Conservation (phyloP, 2,797 vertebrate species). For the Pangasius krempfi region DNA sequence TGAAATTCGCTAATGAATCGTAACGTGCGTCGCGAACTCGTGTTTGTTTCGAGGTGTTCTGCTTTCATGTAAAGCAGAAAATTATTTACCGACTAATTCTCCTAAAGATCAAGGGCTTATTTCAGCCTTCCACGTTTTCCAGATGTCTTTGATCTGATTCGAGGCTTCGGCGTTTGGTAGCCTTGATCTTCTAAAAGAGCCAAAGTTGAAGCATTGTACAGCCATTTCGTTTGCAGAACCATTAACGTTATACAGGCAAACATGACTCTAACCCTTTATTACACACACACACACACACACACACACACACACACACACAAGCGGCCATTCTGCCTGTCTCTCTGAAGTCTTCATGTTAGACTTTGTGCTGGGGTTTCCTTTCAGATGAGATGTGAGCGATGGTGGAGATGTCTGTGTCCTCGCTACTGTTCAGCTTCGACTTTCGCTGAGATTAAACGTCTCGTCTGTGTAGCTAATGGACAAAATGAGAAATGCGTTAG, state of each 20-base stretch:
- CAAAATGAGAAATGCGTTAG: neutral
- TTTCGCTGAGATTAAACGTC: neutral
- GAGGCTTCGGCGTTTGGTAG: neutral
- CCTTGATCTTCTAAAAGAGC: conserved; percentile 6
- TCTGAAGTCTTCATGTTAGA: neutral
- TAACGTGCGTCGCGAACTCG: neutral
- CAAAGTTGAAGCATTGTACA: neutral
- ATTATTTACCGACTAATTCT: conserved; percentile 18
- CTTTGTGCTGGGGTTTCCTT: neutral
- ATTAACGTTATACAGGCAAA: neutral
- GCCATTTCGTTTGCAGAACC: neutral
- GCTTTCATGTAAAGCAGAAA: conserved; percentile 46
- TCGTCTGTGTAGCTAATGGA: neutral
- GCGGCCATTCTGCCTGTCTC: neutral
- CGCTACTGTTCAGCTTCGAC: neutral
- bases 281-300: neutral
- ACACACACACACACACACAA: neutral
- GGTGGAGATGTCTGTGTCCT: neutral
- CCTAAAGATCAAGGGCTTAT: conserved; percentile 19
- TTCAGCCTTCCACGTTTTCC: neutral
- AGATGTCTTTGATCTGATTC: conserved; percentile 5
- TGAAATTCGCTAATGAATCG: neutral
- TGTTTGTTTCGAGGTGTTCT: neutral
- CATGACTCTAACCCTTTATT: neutral
- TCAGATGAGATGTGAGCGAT: neutral